phyloP scores from a whole-genome alignment of 2,888 invertebrate species.

The Fabriciana adippe region DNA sequence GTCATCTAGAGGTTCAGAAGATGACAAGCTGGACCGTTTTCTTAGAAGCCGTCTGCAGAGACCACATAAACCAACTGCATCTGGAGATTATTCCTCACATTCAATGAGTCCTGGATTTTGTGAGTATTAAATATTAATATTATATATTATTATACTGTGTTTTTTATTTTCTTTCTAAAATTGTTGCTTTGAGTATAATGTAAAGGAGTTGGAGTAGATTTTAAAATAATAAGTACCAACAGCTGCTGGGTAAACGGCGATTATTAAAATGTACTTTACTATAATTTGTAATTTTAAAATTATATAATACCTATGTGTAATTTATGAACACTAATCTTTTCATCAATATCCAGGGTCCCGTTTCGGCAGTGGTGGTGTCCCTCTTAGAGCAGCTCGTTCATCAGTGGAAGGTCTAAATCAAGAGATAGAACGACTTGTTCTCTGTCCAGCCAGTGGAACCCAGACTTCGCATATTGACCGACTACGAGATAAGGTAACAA shows the following conservation, averaged over 20 bases:
- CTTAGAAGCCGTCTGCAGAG: slow-evolving; percentile 71
- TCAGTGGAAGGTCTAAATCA: slow-evolving; percentile 94
- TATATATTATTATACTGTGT: background rate
- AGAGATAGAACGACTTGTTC: slow-evolving; percentile 91
- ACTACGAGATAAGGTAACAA: slow-evolving; percentile 83
- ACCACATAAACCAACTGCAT: slow-evolving; percentile 67
- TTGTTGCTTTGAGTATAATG: no score
- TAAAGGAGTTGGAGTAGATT: no score
- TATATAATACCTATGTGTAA: background rate
- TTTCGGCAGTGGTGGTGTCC: slow-evolving; percentile 72
- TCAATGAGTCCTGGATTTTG: slow-evolving; percentile 77
- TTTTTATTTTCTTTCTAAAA: background rate
- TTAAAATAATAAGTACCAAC: no score
- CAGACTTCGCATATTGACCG: slow-evolving; percentile 75
- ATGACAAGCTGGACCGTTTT: slow-evolving; percentile 82
- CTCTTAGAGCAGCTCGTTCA: slow-evolving; percentile 88
- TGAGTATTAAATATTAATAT: slow-evolving; percentile 49
- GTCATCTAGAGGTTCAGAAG: slow-evolving; percentile 81
- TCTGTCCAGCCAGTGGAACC: slow-evolving; percentile 79
- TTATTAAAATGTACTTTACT: no score
- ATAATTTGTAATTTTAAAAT: no score
- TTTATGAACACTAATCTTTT: background rate
- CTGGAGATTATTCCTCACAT: slow-evolving; percentile 68
- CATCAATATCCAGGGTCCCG: slow-evolving; percentile 61
- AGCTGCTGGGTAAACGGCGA: no score